Evolutionary conservation across 2,113 vertebrate genomes (phyloP).

Genomic region (Alces alces): DNA sequence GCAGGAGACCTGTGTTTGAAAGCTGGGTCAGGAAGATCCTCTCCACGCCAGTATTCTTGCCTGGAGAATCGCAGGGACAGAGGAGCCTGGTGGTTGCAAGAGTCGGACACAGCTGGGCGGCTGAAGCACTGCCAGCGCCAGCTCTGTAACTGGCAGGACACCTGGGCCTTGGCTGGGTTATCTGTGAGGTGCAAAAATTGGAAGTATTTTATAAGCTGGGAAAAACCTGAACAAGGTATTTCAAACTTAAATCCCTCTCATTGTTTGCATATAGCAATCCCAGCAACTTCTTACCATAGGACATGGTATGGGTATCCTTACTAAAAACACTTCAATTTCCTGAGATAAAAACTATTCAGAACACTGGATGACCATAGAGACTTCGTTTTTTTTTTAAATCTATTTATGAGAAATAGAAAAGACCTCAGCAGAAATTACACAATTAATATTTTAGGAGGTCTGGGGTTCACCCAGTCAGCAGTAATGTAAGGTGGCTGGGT

Average conservation of each 20-base stretch:
- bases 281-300: not conserved
- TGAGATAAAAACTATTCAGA: slow-evolving; percentile 42
- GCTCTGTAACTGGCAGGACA: not conserved
- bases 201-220: not conserved
- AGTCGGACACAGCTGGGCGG: not conserved
- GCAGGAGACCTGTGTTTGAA: not conserved
- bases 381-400: slow-evolving; percentile 38
- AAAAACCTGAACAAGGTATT: slow-evolving; percentile 27
- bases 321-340: slow-evolving; percentile 55
- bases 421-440: slow-evolving; percentile 38
- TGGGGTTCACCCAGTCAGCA: slow-evolving; percentile 56
- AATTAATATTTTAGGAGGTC: slow-evolving; percentile 69
- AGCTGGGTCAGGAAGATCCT: not conserved
- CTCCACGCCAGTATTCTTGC: not conserved
- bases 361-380: slow-evolving; percentile 33
- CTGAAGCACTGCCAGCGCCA: not conserved
- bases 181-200: slow-evolving; percentile 18
- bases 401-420: slow-evolving; percentile 65
- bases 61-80: not conserved
- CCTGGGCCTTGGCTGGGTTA: not conserved
- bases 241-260: slow-evolving; percentile 47
- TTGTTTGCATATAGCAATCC: slow-evolving; percentile 21
- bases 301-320: slow-evolving; percentile 14
- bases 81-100: not conserved
- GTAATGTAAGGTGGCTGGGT: slow-evolving; percentile 28